Evolutionary conservation across 2,888 invertebrate genomes (phyloP).

Genomic region (Chelonus formosanus): DNA sequence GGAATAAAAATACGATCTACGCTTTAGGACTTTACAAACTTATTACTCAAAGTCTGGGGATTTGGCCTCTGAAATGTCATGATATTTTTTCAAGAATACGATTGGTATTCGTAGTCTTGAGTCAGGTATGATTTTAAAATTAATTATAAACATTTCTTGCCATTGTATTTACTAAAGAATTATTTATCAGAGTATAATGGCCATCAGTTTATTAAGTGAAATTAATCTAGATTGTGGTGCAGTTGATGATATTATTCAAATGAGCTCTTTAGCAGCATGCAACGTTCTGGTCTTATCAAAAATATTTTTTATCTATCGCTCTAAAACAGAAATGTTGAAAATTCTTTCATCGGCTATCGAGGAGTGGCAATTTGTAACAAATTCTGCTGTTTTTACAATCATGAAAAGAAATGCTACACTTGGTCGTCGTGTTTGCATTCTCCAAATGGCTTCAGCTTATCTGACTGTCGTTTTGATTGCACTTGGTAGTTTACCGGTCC

Average conservation of each 20-base stretch:
- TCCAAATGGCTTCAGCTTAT: conserved; percentile 28
- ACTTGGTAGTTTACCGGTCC: neutral
- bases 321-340: conserved; percentile 21
- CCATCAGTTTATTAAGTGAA: conserved; percentile 10
- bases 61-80: conserved; percentile 29
- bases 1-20: conserved; percentile 29
- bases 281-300: conserved; percentile 13
- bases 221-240: conserved; percentile 12
- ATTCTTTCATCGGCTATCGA: conserved; percentile 29
- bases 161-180: neutral
- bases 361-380: conserved; percentile 24
- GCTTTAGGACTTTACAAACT: conserved; percentile 33
- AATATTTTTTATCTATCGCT: neutral
- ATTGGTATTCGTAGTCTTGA: conserved; percentile 1
- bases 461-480: conserved; percentile 20
- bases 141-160: neutral
- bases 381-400: neutral
- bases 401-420: conserved; percentile 31
- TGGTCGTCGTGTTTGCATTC: conserved; percentile 29
- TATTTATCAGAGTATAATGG: conserved; percentile 18
- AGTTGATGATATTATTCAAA: conserved; percentile 16
- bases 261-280: neutral
- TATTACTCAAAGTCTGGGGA: conserved; percentile 23
- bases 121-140: conserved; percentile 22
- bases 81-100: conserved; percentile 23